These are phyloP conservation scores for Crepidodera aurea DNA, from an alignment of 2,888 invertebrate species.

Conservation along the genomic window DNA sequence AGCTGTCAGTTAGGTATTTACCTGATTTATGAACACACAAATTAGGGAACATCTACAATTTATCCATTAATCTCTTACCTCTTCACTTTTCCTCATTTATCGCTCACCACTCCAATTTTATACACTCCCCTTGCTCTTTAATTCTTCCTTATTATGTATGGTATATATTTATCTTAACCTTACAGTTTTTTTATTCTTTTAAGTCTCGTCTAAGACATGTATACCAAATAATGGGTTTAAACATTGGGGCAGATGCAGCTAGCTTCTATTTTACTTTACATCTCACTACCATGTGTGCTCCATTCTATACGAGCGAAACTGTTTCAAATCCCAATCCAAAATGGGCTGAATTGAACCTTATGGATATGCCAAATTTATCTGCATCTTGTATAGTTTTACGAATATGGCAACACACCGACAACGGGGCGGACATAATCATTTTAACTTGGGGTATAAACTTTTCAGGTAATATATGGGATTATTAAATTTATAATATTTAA, in stretches of 20 bases:
- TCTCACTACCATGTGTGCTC: conserved; percentile 80
- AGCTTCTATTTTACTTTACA: conserved; percentile 83
- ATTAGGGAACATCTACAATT: too few relatives aligned
- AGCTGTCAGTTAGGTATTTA: too few relatives aligned
- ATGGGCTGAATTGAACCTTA: conserved; percentile 82
- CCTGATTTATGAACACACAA: too few relatives aligned
- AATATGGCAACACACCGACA: conserved; percentile 59
- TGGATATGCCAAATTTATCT: conserved; percentile 65
- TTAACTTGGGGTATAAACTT: conserved; percentile 88
- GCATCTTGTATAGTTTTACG: conserved; percentile 61
- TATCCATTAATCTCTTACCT: too few relatives aligned
- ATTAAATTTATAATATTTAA: background rate
- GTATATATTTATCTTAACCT: too few relatives aligned
- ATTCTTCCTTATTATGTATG: too few relatives aligned
- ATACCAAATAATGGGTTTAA: conserved; percentile 76
- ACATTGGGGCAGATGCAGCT: conserved; percentile 64
- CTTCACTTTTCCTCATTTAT: too few relatives aligned
- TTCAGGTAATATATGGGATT: conserved; percentile 57
- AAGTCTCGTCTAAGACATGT: conserved; percentile 80
- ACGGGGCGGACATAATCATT: conserved; percentile 67
- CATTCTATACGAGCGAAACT: conserved; percentile 84
- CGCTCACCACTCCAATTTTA: too few relatives aligned
- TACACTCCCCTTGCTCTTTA: too few relatives aligned
- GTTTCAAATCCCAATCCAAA: conserved; percentile 76
- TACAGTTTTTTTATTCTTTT: conserved; percentile 46